Base-by-base conservation (phyloP, 2,797 vertebrate genomes). In the Microctenopoma stevenorrisi region DNA sequence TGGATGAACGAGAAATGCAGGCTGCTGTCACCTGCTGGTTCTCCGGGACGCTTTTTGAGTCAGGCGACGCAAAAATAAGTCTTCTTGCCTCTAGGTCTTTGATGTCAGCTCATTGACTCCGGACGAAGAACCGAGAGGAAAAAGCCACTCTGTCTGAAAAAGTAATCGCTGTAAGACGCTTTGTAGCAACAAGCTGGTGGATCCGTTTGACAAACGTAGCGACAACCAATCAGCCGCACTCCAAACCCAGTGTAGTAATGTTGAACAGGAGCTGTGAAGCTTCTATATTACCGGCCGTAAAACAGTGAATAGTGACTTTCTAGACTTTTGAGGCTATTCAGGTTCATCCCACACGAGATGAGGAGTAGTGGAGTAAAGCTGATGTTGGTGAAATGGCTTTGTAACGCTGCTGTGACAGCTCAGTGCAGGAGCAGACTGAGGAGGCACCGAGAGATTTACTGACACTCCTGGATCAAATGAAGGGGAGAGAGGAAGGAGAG, bases 401-500 rank as follows among this genome's bases (percentile, higher is more conserved):
- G 33, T 44, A n/a, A 61, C 48, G 30, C 15, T 26, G 46, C 4
- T 35, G 28, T 50, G 52, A 33, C 18, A 26, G 37, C 30, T 33
- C 30, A 33, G 42, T 13, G 28, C 33, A 49, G 62, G 49, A 50
- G 33, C 67, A 44, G 4, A 44, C 14, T 22, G 13, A 13, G 26
- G 42, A 2, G 56, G 10, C 3, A 9, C 8, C 4, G 22, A 43
- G 12, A 53, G 55, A 38, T 48, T 63, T 78, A 74, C 75, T 59
- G 58, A 72, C 68, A 3, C 64, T 26, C 47, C 47, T 61, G 60
- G 75, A 81, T 50, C 55, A 51, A 68, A 79, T 22, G 46, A 62
- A 54, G 42, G 43, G 15, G 52, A 37, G 59, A 54, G 42, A 43
- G 15, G 52, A 37, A 11, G 37, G 1, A 33, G 35, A 60, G 53